phyloP scores from a whole-genome alignment of 2,888 invertebrate species.

The Chalcosyrphus nemorum region DNA sequence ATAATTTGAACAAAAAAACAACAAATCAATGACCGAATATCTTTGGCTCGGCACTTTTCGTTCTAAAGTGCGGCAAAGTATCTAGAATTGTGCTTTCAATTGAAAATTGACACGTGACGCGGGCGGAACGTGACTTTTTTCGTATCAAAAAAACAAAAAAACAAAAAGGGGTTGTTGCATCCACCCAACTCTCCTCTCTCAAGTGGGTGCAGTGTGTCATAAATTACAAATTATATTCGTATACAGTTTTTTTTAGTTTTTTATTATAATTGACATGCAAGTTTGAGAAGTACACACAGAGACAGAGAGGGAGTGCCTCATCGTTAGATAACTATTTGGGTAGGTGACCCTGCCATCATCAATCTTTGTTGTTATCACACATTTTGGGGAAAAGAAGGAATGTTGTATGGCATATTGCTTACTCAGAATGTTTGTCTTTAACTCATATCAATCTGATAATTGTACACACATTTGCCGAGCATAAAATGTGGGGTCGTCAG shows the following conservation, averaged over 20 bases:
- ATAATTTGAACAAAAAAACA: constrained; percentile 27
- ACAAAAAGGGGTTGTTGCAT: constrained; percentile 41
- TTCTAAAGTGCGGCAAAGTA: too few relatives aligned
- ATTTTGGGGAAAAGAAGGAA: background rate
- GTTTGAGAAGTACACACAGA: constrained; percentile 17
- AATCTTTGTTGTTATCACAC: background rate
- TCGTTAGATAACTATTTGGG: background rate
- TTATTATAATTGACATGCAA: constrained; percentile 34
- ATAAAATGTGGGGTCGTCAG: background rate
- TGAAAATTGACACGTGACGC: constrained; percentile 67
- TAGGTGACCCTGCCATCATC: background rate
- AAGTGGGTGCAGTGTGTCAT: constrained; percentile 53
- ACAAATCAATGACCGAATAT: constrained; percentile 62
- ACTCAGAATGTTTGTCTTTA: background rate
- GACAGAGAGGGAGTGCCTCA: background rate
- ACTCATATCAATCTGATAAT: background rate
- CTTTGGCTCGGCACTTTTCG: constrained; percentile 9
- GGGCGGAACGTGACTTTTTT: constrained; percentile 62
- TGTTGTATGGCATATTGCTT: background rate
- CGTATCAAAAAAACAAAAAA: too few relatives aligned
- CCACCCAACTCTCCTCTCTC: constrained; percentile 13
- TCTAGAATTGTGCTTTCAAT: constrained; percentile 38
- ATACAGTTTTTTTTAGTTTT: background rate
- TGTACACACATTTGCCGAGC: background rate
- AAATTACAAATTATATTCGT: background rate